Conservation (phyloP, 2,113 vertebrate genomes). For the Colistium nudipinnis region DNA sequence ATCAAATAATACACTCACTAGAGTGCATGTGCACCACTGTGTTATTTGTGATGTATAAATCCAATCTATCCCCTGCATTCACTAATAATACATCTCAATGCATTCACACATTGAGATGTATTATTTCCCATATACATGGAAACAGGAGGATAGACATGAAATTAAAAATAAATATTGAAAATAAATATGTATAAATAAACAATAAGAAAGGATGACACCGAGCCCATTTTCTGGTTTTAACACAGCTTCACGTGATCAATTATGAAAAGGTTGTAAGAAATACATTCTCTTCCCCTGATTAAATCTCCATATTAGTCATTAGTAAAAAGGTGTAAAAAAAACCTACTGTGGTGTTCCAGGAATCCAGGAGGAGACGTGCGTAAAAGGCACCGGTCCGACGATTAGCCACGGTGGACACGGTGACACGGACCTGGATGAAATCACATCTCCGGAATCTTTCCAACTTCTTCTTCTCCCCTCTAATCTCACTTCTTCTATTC, state of each 20-base stretch:
- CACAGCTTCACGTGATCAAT: not conserved
- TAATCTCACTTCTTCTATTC: slow-evolving; percentile 51
- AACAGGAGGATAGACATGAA: too few relatives aligned
- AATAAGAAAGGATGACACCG: not conserved
- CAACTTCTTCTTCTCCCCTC: too few relatives aligned
- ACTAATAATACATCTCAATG: too few relatives aligned
- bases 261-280: too few relatives aligned
- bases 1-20: not conserved
- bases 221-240: not conserved
- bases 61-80: not conserved
- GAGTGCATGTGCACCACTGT: not conserved
- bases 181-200: not conserved
- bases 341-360: slow-evolving; percentile 48
- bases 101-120: too few relatives aligned
- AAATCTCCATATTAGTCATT: slow-evolving; percentile 1
- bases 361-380: slow-evolving; percentile 40
- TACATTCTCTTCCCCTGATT: not conserved
- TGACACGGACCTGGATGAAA: slow-evolving; percentile 13
- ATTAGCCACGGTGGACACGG: slow-evolving; percentile 24
- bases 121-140: too few relatives aligned
- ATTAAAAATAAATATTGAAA: too few relatives aligned
- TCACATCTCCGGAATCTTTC: too few relatives aligned
- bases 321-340: not conserved
- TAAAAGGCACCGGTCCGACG: slow-evolving; percentile 45
- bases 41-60: not conserved